Percentiles rank a stretch among this genome's conserved stretches.
phyloP scores from a whole-genome alignment of 2,113 vertebrate genomes.

The Passer montanus region DNA sequence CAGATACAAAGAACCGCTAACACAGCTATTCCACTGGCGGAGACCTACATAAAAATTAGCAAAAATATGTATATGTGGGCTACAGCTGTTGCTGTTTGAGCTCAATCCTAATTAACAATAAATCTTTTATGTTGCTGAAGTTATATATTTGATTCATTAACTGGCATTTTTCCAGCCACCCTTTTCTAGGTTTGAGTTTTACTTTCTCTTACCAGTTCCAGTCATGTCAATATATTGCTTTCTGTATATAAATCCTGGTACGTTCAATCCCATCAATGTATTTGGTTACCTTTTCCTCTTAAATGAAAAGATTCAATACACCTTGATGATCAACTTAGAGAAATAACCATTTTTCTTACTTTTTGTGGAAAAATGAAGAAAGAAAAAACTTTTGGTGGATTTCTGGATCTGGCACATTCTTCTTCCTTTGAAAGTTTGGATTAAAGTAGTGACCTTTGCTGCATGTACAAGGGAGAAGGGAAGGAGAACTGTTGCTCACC shows the following conservation, averaged over 20 bases:
- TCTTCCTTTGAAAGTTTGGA: not conserved
- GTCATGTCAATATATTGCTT: not conserved
- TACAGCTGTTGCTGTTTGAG: not conserved
- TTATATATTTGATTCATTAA: not conserved
- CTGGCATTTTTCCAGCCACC: not conserved
- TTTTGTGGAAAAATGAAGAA: not conserved
- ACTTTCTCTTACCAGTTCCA: not conserved
- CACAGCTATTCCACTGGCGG: not conserved
- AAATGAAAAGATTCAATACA: not conserved
- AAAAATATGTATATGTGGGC: not conserved
- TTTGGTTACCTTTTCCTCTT: not conserved
- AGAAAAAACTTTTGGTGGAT: not conserved
- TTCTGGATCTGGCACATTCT: not conserved
- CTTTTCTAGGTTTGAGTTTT: not conserved
- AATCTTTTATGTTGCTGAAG: not conserved
- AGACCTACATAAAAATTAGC: not conserved
- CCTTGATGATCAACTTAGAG: not conserved
- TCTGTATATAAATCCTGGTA: not conserved
- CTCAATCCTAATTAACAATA: not conserved
- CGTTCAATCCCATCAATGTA: not conserved
- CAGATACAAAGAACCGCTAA: not conserved
- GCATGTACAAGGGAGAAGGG: not conserved
- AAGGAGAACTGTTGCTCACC: conserved; percentile 46
- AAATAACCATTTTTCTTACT: not conserved
- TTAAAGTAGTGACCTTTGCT: conserved; percentile 16